Evolutionary conservation across 2,113 vertebrate genomes (phyloP).

Genomic region (Corynorhinus townsendii): DNA sequence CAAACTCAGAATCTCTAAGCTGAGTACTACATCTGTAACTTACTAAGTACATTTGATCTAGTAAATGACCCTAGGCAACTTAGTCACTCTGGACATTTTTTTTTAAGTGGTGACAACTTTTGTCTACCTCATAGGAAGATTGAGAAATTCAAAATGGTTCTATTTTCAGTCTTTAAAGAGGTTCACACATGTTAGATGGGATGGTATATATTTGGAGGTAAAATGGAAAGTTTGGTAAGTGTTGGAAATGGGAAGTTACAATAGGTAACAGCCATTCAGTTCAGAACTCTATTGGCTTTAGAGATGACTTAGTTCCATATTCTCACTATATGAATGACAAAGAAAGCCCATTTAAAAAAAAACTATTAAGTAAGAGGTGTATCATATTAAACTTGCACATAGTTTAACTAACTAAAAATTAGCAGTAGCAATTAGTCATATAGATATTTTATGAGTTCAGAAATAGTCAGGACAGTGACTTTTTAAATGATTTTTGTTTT

Average conservation of each 20-base stretch:
- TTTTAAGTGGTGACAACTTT: background rate
- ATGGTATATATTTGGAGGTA: background rate
- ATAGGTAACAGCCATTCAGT: background rate
- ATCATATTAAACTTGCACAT: background rate
- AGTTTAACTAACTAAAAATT: background rate
- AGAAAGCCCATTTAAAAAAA: background rate
- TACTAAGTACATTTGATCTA: background rate
- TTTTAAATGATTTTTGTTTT: background rate
- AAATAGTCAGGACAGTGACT: background rate
- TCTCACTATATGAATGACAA: background rate
- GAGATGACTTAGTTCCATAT: background rate
- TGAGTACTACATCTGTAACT: background rate
- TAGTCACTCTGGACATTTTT: background rate
- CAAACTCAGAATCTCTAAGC: background rate
- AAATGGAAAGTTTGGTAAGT: background rate
- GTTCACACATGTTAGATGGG: background rate
- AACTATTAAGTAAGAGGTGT: background rate
- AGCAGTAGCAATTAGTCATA: background rate
- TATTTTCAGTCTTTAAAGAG: background rate
- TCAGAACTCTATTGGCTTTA: background rate
- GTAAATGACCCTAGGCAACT: background rate
- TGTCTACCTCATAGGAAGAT: background rate
- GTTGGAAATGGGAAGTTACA: background rate
- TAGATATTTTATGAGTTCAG: background rate
- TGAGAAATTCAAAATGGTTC: background rate